phyloP scores from a whole-genome alignment of 1,140 invertebrate genomes.

The Meloidogyne hapla region DNA sequence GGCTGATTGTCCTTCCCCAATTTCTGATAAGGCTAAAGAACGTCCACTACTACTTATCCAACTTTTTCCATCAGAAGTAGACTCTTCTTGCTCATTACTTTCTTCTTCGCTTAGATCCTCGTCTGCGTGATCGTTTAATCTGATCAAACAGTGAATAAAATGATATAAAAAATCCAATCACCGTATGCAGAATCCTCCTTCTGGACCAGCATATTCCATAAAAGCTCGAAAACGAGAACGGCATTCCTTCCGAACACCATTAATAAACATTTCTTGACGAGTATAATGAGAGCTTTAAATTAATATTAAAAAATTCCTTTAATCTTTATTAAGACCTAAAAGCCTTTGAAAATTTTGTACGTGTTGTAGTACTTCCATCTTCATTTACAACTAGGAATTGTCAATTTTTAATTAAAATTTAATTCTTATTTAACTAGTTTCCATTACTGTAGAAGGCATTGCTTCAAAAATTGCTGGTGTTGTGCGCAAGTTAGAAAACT shows the following conservation, averaged over 20 bases:
- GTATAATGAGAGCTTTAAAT: conserved; percentile 43
- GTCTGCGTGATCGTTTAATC: conserved; percentile 47
- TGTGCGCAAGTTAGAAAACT: conserved; percentile 45
- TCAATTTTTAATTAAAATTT: neutral
- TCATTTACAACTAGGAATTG: conserved; percentile 37
- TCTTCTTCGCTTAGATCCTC: conserved; percentile 50
- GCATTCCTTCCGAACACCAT: conserved; percentile 38
- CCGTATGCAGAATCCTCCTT: conserved; percentile 46
- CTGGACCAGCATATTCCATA: conserved; percentile 53
- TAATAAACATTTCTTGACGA: conserved; percentile 51
- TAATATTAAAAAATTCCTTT: neutral
- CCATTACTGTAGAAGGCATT: conserved; percentile 42
- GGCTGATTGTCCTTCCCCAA: conserved; percentile 45
- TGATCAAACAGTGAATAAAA: neutral
- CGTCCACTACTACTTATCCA: conserved; percentile 35
- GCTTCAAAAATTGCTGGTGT: conserved; percentile 46
- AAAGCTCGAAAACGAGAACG: conserved; percentile 55
- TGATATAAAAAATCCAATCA: neutral
- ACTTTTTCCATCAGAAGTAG: conserved; percentile 30
- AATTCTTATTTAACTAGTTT: conserved; percentile 23
- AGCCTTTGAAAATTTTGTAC: conserved; percentile 49
- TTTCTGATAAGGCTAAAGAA: conserved; percentile 39
- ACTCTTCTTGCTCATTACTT: conserved; percentile 47
- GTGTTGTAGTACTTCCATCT: conserved; percentile 50
- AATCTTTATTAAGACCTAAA: conserved; percentile 34